Percentiles rank a stretch among this genome's conserved stretches.
These are phyloP conservation scores for Brachionus manjavacas DNA, from an alignment of 1,140 invertebrate genomes.

Conservation along the genomic window DNA sequence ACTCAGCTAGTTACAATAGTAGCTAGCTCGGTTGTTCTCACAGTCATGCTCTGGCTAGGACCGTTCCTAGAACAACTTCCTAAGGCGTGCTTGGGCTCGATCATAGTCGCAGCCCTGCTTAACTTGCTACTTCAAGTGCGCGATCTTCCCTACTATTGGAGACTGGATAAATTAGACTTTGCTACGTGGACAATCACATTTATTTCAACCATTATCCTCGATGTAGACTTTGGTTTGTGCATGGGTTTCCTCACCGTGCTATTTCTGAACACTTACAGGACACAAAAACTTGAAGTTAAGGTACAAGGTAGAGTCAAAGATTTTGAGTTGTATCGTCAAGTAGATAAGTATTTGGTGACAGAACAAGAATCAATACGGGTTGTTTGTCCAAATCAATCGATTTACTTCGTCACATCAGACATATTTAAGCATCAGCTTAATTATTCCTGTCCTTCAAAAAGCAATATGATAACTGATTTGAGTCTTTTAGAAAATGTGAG, in stretches of 20 bases:
- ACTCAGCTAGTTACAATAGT: slow-evolving; percentile 47
- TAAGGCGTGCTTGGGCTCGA: slow-evolving; percentile 33
- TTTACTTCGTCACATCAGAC: slow-evolving; percentile 8
- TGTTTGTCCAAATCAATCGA: slow-evolving; percentile 11
- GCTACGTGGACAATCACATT: slow-evolving; percentile 79
- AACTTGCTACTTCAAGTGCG: background rate
- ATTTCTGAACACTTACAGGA: slow-evolving; percentile 63
- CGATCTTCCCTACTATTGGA: slow-evolving; percentile 32
- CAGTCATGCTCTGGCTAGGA: slow-evolving; percentile 36
- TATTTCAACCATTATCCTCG: slow-evolving; percentile 69
- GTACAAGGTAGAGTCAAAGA: slow-evolving; percentile 25
- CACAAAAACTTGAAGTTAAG: slow-evolving; percentile 49
- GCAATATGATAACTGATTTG: background rate
- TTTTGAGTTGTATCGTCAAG: background rate
- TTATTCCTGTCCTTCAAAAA: slow-evolving; percentile 10
- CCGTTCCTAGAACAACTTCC: slow-evolving; percentile 29
- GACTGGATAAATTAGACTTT: slow-evolving; percentile 27
- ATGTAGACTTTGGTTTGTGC: slow-evolving; percentile 75
- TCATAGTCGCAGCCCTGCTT: slow-evolving; percentile 11
- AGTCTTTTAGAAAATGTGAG: background rate
- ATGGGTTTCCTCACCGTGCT: slow-evolving; percentile 71
- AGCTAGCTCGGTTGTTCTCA: slow-evolving; percentile 42
- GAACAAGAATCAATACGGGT: slow-evolving; percentile 6
- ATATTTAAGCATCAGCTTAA: background rate
- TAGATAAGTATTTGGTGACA: background rate